Evolutionary conservation across 1,140 invertebrate genomes (phyloP), one percentile per base, ranked within the genome.

Genomic region (Macrotrachela quadricornifera): DNA sequence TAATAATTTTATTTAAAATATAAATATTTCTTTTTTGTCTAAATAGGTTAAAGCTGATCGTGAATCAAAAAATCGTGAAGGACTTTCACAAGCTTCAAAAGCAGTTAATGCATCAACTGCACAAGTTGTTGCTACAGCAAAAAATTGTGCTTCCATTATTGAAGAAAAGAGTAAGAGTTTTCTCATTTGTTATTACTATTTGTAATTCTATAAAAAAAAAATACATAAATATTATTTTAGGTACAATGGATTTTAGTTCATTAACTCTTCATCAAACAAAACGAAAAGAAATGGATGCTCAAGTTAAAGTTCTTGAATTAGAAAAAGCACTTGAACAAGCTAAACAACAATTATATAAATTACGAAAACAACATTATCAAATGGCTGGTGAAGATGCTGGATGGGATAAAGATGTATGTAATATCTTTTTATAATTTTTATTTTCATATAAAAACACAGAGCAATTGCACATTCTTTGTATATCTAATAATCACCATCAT

Each of bases 191-290:
- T 11, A 1, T 42, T 18, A n/a, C n/a, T n/a, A n/a, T n/a, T 17
- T 46, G 36, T 36, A 18, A 21, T 18, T 39, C 37, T 21, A 8
- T 43, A 1, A 47, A 1, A 15, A 3, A 4, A 44, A 16, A n/a
- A n/a, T n/a, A 38, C 36, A 30, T n/a, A 18, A 2, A 49, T 38
- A 42, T 57, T 59, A 60, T 71, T 73, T 21, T 70, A 82, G 85
- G 84, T 59, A 81, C 85, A 55, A 74, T 92, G 57, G 88, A 96
- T 69, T 80, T 94, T 60, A 79, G 80, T 6, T 79, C 82, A 58
- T 65, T 97, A 50, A 82, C 81, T 49, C 73, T 95, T 49, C 90
- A 94, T 64, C 84, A 92, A 67, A 83, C 90, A 0, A 92, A 96
- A 65, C 78, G 81, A 46, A 71, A 86, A 58, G 90, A 95, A 75